These are phyloP conservation scores for Calliopum simillimum DNA, from an alignment of 2,888 invertebrate species.

Conservation along the genomic window DNA sequence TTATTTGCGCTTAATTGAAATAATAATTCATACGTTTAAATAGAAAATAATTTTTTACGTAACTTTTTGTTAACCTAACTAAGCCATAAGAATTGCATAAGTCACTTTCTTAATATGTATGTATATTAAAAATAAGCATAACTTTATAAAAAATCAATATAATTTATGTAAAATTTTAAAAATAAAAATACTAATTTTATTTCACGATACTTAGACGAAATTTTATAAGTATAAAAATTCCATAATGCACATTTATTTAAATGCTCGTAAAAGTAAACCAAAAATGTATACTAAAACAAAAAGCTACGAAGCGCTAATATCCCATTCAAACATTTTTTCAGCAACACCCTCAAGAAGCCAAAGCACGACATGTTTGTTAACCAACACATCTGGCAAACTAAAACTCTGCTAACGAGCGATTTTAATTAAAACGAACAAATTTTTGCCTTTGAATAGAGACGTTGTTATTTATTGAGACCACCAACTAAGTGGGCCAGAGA, in stretches of 20 bases:
- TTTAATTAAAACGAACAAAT: conserved; percentile 12
- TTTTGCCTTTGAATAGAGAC: not conserved
- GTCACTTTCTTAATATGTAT: not conserved
- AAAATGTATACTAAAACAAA: too few relatives aligned
- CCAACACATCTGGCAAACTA: not conserved
- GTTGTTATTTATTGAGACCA: too few relatives aligned
- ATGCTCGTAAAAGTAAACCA: too few relatives aligned
- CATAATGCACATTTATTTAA: too few relatives aligned
- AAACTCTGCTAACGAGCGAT: not conserved
- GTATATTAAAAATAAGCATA: not conserved
- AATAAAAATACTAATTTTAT: too few relatives aligned
- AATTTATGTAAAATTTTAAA: too few relatives aligned
- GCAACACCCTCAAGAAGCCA: conserved; percentile 7
- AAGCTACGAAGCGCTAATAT: too few relatives aligned
- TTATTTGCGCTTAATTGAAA: not conserved
- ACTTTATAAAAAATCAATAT: not conserved
- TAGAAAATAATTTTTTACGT: not conserved
- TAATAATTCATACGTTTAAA: not conserved
- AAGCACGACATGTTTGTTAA: not conserved
- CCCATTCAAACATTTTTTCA: not conserved
- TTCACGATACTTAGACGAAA: too few relatives aligned
- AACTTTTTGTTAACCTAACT: not conserved
- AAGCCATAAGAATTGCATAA: conserved; percentile 14
- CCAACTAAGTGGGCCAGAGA: too few relatives aligned
- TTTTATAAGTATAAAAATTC: too few relatives aligned